Base-by-base conservation (phyloP, 2,888 invertebrate species). In the Autographa gamma region DNA sequence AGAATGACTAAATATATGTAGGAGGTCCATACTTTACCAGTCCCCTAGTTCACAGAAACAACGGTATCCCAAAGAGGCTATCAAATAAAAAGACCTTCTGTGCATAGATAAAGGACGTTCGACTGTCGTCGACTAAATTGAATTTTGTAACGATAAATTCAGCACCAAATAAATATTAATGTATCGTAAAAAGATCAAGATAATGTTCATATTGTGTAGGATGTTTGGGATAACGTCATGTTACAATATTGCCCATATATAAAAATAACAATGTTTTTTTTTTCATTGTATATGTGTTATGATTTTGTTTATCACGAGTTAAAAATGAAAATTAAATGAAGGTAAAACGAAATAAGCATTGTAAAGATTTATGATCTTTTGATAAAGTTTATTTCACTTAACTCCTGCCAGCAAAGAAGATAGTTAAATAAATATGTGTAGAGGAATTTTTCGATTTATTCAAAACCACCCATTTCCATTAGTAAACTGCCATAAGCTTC, bases 31-130 rank as follows among this genome's bases (percentile, higher is more conserved):
- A 89, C 85, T 89, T 85, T 87, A 88, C 76, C 78, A 71, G 86
- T 86, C 77, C 77, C 77, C 80, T 87, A 82, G 90, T 88, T 89
- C 89, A 89, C 83, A 85, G 85, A 88, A 90, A 90, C 91, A 91
- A 89, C 89, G 90, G 90, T 90, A 87, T 91, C 91, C 91, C 89
- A 80, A 88, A 89, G 89, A 89, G 90, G 89, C 95, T 89, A 95
- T 95, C 94, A 94, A 95, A 94, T 95, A 95, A 95, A 91, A 92
- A 91, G 91, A 92, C 93, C 93, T 93, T 95, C 93, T 94, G 92
- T 94, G 93, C 93, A 95, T 94, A 95, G 95, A 95, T 95, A 95
- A 95, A 93, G 91, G 91, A 88, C 90, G 89, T 92, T 93, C 88
- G 89, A 91, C 92, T 92, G 93, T 94, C 94, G 90, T 91, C 90